A percentile compares a stretch with the other conserved stretches of the same genome.
phyloP scores from a whole-genome alignment of 2,113 vertebrate species.

The Protobothrops flavoviridis region DNA sequence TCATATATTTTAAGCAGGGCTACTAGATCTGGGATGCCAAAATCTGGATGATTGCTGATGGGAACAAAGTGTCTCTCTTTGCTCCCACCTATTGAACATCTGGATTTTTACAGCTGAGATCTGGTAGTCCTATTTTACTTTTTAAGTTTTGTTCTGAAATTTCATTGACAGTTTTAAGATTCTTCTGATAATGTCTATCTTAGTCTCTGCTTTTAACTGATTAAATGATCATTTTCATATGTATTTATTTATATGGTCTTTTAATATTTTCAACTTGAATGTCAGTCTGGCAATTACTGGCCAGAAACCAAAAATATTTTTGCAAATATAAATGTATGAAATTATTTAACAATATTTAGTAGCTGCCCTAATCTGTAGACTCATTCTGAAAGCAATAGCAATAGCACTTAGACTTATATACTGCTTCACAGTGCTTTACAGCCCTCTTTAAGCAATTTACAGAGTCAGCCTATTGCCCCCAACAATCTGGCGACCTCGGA shows the following conservation, averaged over 20 bases:
- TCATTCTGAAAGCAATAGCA: background rate
- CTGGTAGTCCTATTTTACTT: background rate
- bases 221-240: background rate
- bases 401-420: too few relatives aligned
- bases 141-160: background rate
- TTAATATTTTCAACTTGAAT: background rate
- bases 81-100: background rate
- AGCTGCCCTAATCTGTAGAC: background rate
- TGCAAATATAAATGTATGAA: background rate
- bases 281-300: background rate
- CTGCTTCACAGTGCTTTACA: too few relatives aligned
- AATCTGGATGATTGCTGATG: background rate
- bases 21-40: background rate
- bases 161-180: background rate
- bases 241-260: background rate
- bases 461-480: too few relatives aligned
- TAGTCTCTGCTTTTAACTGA: background rate
- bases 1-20: background rate
- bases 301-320: background rate
- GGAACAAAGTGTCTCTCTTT: background rate
- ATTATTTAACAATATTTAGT: background rate
- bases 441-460: too few relatives aligned
- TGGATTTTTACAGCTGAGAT: background rate
- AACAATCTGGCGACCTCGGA: too few relatives aligned
- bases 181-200: background rate